Percentiles rank a stretch among this genome's conserved stretches.
These are phyloP conservation scores for Erynnis tages DNA, from an alignment of 2,888 invertebrate species.

Conservation along the genomic window DNA sequence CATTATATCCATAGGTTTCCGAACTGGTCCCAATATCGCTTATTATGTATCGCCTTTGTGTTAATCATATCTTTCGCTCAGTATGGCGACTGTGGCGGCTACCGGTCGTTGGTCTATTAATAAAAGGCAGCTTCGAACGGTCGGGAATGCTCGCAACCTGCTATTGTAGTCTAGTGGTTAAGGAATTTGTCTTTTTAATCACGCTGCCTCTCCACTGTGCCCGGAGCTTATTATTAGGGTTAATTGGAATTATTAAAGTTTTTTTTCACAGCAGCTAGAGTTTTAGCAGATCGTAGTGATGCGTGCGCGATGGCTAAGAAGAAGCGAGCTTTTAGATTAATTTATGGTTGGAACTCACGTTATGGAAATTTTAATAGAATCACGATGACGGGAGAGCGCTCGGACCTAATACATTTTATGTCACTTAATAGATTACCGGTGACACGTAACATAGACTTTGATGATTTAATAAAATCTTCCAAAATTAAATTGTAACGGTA, in stretches of 20 bases:
- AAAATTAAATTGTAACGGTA: slow-evolving; percentile 12
- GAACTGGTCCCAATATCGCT: slow-evolving; percentile 76
- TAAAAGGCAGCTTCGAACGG: slow-evolving; percentile 62
- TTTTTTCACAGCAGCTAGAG: slow-evolving; percentile 68
- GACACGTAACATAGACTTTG: slow-evolving; percentile 30
- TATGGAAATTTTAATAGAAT: slow-evolving; percentile 68
- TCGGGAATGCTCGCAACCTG: slow-evolving; percentile 70
- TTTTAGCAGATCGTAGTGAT: slow-evolving; percentile 70
- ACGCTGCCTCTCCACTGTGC: slow-evolving; percentile 63
- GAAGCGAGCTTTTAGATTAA: slow-evolving; percentile 68
- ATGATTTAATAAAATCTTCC: slow-evolving; percentile 27
- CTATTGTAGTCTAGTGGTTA: slow-evolving; percentile 76
- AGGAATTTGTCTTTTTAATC: slow-evolving; percentile 81
- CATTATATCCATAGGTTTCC: slow-evolving; percentile 64
- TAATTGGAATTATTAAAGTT: slow-evolving; percentile 79
- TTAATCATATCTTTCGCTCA: slow-evolving; percentile 78
- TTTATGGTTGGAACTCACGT: slow-evolving; percentile 61
- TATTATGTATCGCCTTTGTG: slow-evolving; percentile 77
- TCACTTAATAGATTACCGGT: slow-evolving; percentile 14
- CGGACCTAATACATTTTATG: slow-evolving; percentile 11
- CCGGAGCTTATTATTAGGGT: slow-evolving; percentile 77
- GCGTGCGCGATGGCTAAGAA: slow-evolving; percentile 58
- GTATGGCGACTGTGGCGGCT: slow-evolving; percentile 67
- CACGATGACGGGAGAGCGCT: slow-evolving; percentile 20
- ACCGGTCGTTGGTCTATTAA: slow-evolving; percentile 78